Evolutionary conservation across 2,888 invertebrate genomes (phyloP).

Genomic region (Stegana nigrithorax): DNA sequence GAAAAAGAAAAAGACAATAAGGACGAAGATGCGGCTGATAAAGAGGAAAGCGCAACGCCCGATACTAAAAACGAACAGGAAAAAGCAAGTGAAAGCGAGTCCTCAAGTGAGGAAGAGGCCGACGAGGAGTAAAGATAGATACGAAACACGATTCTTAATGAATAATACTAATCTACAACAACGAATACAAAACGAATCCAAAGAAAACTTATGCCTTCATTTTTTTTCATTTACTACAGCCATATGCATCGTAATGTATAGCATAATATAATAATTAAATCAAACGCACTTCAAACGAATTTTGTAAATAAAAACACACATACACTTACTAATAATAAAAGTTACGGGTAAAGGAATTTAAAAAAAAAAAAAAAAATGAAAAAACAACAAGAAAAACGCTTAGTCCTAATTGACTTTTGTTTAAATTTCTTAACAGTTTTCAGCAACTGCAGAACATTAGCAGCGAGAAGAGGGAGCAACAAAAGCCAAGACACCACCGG

Average conservation of each 20-base stretch:
- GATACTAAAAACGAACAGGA: constrained; percentile 12
- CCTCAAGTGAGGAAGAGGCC: constrained; percentile 25
- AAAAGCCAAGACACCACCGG: background rate
- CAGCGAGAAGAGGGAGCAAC: no score
- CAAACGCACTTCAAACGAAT: background rate
- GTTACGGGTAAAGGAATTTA: background rate
- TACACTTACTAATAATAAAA: background rate
- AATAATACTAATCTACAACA: no score
- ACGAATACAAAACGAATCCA: constrained; percentile 9
- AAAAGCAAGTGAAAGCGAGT: constrained; percentile 22
- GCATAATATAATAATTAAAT: background rate
- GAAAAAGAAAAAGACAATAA: background rate
- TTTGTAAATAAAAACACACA: background rate
- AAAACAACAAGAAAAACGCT: background rate
- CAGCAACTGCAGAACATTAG: background rate
- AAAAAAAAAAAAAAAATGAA: no score
- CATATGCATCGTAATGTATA: background rate
- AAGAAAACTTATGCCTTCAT: background rate
- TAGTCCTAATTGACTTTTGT: background rate
- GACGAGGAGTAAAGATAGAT: constrained; percentile 3
- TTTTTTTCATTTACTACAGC: background rate
- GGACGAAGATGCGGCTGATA: constrained; percentile 23
- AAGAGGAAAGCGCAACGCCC: constrained; percentile 17
- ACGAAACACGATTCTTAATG: no score
- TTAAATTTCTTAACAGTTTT: background rate